A percentile compares a stretch with the other conserved stretches of the same genome.
Conservation (phyloP, 2,113 vertebrate genomes). For the Pangasianodon gigas region DNA sequence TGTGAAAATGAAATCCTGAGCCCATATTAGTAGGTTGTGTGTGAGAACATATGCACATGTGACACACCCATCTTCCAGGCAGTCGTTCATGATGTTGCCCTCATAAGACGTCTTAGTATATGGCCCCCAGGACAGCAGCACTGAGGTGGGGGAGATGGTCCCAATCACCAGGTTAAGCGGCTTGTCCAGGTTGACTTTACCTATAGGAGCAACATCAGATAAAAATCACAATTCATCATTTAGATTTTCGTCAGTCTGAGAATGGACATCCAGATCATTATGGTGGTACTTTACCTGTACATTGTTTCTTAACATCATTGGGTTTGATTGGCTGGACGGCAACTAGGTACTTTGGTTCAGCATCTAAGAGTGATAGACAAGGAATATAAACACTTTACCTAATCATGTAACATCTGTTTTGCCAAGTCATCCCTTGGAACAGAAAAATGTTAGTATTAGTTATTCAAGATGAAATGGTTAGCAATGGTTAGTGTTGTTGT, state of each 20-base stretch:
- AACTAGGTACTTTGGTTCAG: constrained; percentile 89
- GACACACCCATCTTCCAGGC: constrained; percentile 87
- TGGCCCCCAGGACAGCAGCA: constrained; percentile 91
- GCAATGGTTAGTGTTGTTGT: neutral
- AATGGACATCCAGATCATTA: neutral
- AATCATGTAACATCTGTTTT: neutral
- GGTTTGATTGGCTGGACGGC: constrained; percentile 81
- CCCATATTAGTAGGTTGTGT: neutral
- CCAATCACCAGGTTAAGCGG: constrained; percentile 88
- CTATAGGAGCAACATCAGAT: constrained; percentile 61
- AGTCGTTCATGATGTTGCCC: constrained; percentile 83
- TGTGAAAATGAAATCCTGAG: too few species aligned
- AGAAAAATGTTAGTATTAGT: neutral
- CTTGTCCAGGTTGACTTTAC: constrained; percentile 82
- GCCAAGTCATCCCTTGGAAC: neutral
- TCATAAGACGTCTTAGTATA: constrained; percentile 85
- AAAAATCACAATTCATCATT: neutral
- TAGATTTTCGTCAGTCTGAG: neutral
- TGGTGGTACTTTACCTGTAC: constrained; percentile 77
- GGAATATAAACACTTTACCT: neutral
- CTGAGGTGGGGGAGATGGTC: constrained; percentile 85
- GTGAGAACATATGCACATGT: neutral
- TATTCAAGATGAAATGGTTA: neutral
- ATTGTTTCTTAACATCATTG: constrained; percentile 86
- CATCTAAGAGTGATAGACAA: constrained; percentile 72